Base-by-base conservation (phyloP, 1,140 invertebrate species). In the Bombus waltoni region DNA sequence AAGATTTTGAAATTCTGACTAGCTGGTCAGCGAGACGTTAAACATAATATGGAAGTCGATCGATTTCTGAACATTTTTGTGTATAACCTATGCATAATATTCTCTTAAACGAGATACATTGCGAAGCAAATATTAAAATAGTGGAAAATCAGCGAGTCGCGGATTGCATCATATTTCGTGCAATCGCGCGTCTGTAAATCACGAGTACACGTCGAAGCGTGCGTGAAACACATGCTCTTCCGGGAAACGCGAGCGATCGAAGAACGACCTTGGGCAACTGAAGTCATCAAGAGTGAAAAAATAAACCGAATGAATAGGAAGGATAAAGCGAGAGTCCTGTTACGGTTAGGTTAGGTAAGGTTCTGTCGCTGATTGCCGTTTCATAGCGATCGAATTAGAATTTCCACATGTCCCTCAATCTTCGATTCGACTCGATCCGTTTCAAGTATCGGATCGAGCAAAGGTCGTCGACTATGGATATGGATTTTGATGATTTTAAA, bases 201-300 rank as follows among this genome's bases (percentile, higher is more conserved):
- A 75, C 25, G 44, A 35, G 18, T 53, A 53, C 47, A 22, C 47
- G 47, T 40, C 22, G 9, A 70, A 18, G 38, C 44, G 73, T 32
- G 42, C n/a, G 73, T 11, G 47, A 57, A 57, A 75, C 73, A 25
- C 32, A 32, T 40, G 74, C 18, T 81, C 62, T 81, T 81, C 80
- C 40, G n/a, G n/a, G 35, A 47, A 47, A 44, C 65, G 40, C 18
- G 65, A 59, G 8, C 68, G 68, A 81, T 81, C 66, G 25, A 11
- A 40, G 25, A 22, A 18, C 53, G 70, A n/a, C 70, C 80, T 81
- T 81, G 70, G 18, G 5, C 22, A n/a, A 25, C 78, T 32, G 47
- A 57, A 72, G 38, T 72, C 68, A 59, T 71, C 68, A 22, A 25
- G 10, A 47, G 15, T 8, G 15, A 47, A 72, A 72, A 72, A 81